Evolutionary conservation across 2,797 vertebrate species (phyloP), one percentile per base, ranked within the genome.

Genomic region (Gobio occitaniae): DNA sequence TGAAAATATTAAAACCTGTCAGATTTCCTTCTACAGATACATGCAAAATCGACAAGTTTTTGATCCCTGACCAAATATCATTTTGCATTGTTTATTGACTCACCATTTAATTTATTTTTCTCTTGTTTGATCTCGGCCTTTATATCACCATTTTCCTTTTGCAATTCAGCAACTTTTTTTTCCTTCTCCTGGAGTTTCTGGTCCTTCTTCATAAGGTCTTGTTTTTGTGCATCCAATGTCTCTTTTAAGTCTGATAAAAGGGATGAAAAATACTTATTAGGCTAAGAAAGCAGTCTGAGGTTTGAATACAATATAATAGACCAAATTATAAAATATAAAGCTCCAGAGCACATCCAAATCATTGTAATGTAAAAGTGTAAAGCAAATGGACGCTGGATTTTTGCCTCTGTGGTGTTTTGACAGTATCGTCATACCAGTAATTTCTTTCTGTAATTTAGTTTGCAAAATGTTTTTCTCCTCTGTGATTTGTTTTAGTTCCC

Each of bases 181-280:
- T 12, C 66, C 59, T 71, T 78, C 2, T 86, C 29, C 2, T 86
- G n/a, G 32, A 87, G 69, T 16, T 87, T 47, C 38, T n/a, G 69
- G 76, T 87, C 50, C 86, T 90, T 77, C 25, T 81, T 63, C 21
- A 44, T 7, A 13, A 90, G n/a, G 5, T 17, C 29, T 21, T 41
- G 16, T 8, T 89, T 71, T 78, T 77, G 83, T 9, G 74, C 25
- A 10, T 0, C 12, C 63, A 91, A n/a, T 41, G 85, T 80, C 65
- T 74, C 54, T 69, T 71, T 74, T 65, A 93, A 78, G 13, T 80
- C 92, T 94, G 82, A 29, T 11, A 12, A 78, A 56, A 38, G 15
- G 5, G 6, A 32, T 44, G 41, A 15, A 54, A 48, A 48, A 63
- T 48, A 72, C 9, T 1, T 10, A 21, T 56, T 36, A 88, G 1